Evolutionary conservation across 1,140 invertebrate genomes (phyloP).

Genomic region (Dendroctonus valens): DNA sequence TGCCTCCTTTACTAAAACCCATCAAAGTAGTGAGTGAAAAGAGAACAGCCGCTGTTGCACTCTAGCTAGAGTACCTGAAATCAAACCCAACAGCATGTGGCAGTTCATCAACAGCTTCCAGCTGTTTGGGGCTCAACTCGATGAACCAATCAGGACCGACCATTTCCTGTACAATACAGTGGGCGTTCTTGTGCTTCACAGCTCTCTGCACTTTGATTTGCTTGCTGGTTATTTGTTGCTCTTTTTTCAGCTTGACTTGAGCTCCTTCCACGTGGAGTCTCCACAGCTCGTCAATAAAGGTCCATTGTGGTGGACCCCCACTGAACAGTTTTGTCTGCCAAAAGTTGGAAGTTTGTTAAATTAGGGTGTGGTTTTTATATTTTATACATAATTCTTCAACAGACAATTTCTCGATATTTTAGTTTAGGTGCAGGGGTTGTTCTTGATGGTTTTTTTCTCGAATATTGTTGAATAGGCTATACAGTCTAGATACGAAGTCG

Average conservation of each 20-base stretch:
- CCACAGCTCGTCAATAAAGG: conserved; percentile 42
- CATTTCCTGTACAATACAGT: conserved; percentile 19
- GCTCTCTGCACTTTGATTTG: conserved; percentile 11
- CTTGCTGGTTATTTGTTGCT: conserved; percentile 15
- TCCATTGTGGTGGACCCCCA: conserved; percentile 37
- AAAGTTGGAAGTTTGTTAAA: not conserved
- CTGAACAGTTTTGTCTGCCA: conserved; percentile 25
- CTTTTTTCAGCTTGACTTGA: conserved; percentile 29
- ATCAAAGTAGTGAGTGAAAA: not conserved
- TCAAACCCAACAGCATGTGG: conserved; percentile 20
- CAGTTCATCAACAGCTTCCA: conserved; percentile 39
- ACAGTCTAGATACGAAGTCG: no score
- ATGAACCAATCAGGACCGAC: conserved; percentile 47
- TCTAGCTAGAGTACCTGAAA: conserved; percentile 1
- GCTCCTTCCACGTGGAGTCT: conserved; percentile 22
- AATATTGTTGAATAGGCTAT: no score
- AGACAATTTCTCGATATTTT: no score
- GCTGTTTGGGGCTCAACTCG: conserved; percentile 45
- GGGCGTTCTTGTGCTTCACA: not conserved
- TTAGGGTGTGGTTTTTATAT: not conserved
- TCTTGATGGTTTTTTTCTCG: no score
- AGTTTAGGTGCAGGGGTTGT: no score
- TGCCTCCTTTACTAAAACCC: conserved; percentile 23
- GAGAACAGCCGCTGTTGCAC: not conserved
- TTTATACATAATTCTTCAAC: no score